phyloP scores from a whole-genome alignment of 2,888 invertebrate genomes.

The Perdita meconis region DNA sequence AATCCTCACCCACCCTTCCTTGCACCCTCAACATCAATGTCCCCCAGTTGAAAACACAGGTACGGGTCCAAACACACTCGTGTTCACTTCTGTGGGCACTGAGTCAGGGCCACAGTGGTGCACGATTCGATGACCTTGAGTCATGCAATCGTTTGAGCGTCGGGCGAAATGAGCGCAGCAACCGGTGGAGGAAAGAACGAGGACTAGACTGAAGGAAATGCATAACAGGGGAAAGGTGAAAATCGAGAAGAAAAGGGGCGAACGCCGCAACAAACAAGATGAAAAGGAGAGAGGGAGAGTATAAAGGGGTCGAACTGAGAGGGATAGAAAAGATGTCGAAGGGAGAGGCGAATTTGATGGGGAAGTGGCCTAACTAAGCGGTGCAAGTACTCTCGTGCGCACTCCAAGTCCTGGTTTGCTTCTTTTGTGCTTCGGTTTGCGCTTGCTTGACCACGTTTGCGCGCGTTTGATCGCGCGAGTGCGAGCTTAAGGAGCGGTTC shows the following conservation, averaged over 20 bases:
- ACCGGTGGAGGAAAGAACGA: constrained; percentile 38
- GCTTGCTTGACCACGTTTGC: constrained; percentile 32
- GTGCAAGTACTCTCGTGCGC: constrained; percentile 47
- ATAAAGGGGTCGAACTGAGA: constrained; percentile 45
- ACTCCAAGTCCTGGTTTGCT: constrained; percentile 23
- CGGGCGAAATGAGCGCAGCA: constrained; percentile 39
- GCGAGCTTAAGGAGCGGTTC: not conserved
- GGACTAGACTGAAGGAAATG: constrained; percentile 45
- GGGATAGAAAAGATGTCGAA: constrained; percentile 52
- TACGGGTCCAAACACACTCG: constrained; percentile 18
- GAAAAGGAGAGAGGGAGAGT: constrained; percentile 12
- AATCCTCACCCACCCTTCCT: not conserved
- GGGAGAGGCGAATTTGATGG: constrained; percentile 56
- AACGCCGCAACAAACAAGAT: constrained; percentile 15
- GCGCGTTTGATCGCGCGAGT: constrained; percentile 22
- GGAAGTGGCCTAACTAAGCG: constrained; percentile 57
- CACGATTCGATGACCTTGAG: constrained; percentile 73
- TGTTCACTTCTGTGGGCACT: constrained; percentile 9
- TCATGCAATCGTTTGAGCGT: constrained; percentile 68
- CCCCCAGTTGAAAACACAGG: constrained; percentile 32
- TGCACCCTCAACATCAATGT: constrained; percentile 23
- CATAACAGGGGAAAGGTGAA: constrained; percentile 29
- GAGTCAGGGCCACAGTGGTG: constrained; percentile 27
- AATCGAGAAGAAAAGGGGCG: constrained; percentile 25
- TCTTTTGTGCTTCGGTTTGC: constrained; percentile 21